Conservation (phyloP, 2,888 invertebrate genomes). For the Minunthozetes semirufus region DNA sequence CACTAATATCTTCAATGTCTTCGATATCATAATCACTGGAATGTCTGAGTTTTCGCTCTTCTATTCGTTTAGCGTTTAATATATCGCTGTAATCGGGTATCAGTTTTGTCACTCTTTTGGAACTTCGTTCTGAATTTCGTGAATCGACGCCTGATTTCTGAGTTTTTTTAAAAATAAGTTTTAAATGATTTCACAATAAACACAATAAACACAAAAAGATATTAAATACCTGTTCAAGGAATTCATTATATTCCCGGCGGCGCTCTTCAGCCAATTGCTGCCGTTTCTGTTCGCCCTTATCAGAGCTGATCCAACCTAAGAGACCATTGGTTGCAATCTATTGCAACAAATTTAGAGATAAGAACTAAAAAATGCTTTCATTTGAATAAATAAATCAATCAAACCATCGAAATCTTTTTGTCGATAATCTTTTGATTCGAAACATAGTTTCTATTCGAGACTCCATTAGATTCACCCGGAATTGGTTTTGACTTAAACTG, state of each 20-base stretch:
- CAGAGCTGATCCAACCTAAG: not conserved
- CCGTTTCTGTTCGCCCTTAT: not conserved
- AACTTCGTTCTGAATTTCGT: not conserved
- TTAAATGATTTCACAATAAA: not conserved
- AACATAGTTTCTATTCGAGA: too few relatives aligned
- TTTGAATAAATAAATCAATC: too few relatives aligned
- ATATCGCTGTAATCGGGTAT: slow-evolving; percentile 22
- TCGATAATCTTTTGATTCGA: too few relatives aligned
- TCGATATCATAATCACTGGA: not conserved
- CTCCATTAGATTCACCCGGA: too few relatives aligned
- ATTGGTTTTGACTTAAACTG: too few relatives aligned
- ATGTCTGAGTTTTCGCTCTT: slow-evolving; percentile 9
- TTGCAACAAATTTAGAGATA: not conserved
- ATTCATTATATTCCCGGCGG: slow-evolving; percentile 34
- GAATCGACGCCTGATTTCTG: not conserved
- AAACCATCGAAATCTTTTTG: too few relatives aligned
- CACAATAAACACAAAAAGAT: not conserved
- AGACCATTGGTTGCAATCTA: not conserved
- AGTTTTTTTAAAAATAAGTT: not conserved
- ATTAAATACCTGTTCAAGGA: slow-evolving; percentile 25
- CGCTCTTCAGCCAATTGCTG: slow-evolving; percentile 30
- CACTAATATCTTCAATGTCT: not conserved
- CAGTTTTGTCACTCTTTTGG: not conserved
- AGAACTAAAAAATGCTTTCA: too few relatives aligned
- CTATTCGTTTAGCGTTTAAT: slow-evolving; percentile 11